A percentile compares a stretch with the other conserved stretches of the same genome.
Conservation (phyloP, 2,797 vertebrate genomes). For the Mergus octosetaceus region DNA sequence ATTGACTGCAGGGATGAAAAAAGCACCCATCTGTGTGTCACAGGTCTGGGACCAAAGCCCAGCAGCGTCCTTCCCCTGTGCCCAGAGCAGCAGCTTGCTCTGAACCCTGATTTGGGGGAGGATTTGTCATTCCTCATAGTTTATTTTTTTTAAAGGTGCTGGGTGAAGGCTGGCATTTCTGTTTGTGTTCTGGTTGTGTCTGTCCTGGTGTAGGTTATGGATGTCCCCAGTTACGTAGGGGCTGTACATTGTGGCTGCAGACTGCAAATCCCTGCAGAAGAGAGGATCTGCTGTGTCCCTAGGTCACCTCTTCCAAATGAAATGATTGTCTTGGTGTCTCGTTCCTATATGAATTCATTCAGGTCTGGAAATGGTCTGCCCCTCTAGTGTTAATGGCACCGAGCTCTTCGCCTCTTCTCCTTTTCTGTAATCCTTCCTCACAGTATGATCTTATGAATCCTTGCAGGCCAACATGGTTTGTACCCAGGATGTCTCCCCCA, state of each 20-base stretch:
- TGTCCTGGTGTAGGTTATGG: neutral
- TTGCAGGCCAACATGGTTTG: neutral
- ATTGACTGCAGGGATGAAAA: neutral
- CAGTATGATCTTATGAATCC: neutral
- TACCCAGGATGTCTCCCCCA: accelerated
- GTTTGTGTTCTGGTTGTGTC: neutral
- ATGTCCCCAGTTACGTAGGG: neutral
- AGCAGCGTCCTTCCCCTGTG: neutral
- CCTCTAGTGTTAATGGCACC: neutral
- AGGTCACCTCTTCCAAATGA: neutral
- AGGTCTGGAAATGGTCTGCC: neutral
- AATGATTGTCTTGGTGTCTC: neutral
- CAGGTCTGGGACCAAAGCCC: neutral
- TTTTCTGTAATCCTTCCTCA: neutral
- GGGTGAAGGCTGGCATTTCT: neutral
- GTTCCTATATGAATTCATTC: neutral
- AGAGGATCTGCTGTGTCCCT: neutral
- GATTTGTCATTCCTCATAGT: neutral
- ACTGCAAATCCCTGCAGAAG: neutral
- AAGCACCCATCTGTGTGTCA: neutral
- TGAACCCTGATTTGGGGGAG: too few species aligned
- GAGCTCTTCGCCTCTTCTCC: neutral
- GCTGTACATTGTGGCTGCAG: neutral
- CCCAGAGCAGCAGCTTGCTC: neutral
- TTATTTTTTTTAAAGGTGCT: neutral